These are phyloP conservation scores for Ammospiza maritima DNA, from an alignment of 2,797 vertebrate genomes.

Conservation along the genomic window DNA sequence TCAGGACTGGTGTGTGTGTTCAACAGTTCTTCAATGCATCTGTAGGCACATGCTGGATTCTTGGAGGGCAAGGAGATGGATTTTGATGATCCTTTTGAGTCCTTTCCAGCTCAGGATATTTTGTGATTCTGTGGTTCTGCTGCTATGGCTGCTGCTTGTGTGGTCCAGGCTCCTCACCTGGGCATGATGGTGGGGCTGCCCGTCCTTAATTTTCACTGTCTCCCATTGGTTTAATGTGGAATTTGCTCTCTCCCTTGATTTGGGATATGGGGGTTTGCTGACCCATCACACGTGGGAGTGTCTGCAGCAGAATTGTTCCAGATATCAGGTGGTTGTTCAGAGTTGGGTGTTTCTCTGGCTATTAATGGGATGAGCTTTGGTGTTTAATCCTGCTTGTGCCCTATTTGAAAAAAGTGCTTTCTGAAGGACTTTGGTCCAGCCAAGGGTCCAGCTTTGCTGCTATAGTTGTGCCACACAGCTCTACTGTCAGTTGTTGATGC, in stretches of 20 bases:
- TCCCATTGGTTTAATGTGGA: background rate
- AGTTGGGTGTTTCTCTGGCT: background rate
- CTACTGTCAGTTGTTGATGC: background rate
- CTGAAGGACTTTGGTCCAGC: background rate
- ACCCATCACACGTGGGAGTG: fast-evolving
- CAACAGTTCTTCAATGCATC: background rate
- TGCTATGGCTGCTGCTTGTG: background rate
- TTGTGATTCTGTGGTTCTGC: background rate
- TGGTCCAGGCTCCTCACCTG: background rate
- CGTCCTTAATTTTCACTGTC: background rate
- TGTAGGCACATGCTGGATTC: fast-evolving
- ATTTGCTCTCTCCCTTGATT: background rate
- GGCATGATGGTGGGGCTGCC: fast-evolving
- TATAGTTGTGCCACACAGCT: background rate
- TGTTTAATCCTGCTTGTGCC: background rate
- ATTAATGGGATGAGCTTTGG: background rate
- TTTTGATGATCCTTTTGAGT: background rate
- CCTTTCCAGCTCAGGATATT: background rate
- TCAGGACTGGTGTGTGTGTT: background rate
- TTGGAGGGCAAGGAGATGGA: background rate
- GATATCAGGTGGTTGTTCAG: background rate
- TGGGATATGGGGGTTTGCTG: background rate
- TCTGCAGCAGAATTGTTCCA: background rate
- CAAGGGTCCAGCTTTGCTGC: background rate
- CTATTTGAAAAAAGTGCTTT: background rate